Evolutionary conservation across 1,140 invertebrate genomes (phyloP).

Genomic region (Micrasema minimum): DNA sequence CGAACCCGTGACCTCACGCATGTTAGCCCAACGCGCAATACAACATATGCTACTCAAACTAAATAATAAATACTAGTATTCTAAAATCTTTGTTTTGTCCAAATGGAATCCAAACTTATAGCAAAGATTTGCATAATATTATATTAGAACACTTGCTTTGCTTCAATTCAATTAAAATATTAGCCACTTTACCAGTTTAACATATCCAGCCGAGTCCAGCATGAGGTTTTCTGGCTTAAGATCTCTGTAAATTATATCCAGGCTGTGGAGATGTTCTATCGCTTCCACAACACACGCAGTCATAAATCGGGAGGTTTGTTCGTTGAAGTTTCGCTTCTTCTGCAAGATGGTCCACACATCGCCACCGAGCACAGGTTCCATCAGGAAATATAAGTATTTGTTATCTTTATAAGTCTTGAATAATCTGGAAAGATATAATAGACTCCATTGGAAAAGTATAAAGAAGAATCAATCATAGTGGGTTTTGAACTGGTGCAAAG

Average conservation of each 20-base stretch:
- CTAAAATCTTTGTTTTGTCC: no score
- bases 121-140: no score
- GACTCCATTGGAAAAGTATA: no score
- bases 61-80: no score
- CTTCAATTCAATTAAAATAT: no score
- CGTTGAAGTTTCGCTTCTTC: slow-evolving; percentile 85
- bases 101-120: no score
- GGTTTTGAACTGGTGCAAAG: no score
- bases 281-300: slow-evolving; percentile 92
- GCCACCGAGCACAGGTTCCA: slow-evolving; percentile 96
- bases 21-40: no score
- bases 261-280: slow-evolving; percentile 88
- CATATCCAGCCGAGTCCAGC: slow-evolving; percentile 86
- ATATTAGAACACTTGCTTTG: no score
- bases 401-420: slow-evolving; percentile 94
- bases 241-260: slow-evolving; percentile 92
- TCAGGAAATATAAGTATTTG: slow-evolving; percentile 96
- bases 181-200: slow-evolving; percentile 80
- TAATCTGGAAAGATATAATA: slow-evolving; percentile 82
- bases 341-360: slow-evolving; percentile 96
- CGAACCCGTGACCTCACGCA: no score
- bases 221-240: slow-evolving; percentile 96
- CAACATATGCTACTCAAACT: no score
- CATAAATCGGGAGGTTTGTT: slow-evolving; percentile 87
- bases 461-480: no score